Evolutionary conservation across 2,797 vertebrate species (phyloP), one percentile per base, ranked within the genome.

Genomic region (Pogonophryne albipinna): DNA sequence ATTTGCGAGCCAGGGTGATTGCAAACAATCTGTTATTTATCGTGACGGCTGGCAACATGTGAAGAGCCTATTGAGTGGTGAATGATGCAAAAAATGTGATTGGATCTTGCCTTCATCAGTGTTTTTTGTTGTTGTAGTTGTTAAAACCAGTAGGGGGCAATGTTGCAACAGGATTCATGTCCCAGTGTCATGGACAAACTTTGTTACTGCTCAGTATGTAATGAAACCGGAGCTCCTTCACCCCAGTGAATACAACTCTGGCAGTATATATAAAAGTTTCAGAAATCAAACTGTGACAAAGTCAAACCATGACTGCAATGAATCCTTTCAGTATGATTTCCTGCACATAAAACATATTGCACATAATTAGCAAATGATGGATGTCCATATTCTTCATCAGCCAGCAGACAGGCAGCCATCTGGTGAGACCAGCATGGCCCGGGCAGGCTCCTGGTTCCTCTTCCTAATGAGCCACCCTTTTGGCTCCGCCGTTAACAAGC

Each of bases 401-500:
- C 47, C 44, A 57, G 70, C 56, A 75, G 81, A 80, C 57, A 76
- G 50, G 53, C 60, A 63, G 66, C 89, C 87, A 90, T 91, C 87
- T 91, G 92, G 71, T 73, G 71, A 71, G 76, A 71, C 67, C 77
- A 71, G 80, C 56, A 51, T 42, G 82, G 70, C 62, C 60, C 27
- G 41, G 73, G 64, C 58, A 49, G 62, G 78, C 78, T 77, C 70
- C 77, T 84, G 80, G 77, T 84, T 71, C 76, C 72, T 77, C 74
- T 77, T 83, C 65, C 75, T 93, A 93, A 94, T 90, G 88, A 91
- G 89, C 80, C 83, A 57, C 79, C 75, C 84, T 83, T 75, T 81
- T 85, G 87, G 84, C 88, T 71, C 75, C 56, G 76, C 78, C 16
- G 85, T 69, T 92, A 92, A 93, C 90, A 91, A 90, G 91, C 87